Evolutionary conservation across 2,888 invertebrate species (phyloP), one percentile per base, ranked within the genome.

Genomic region (Drosophila algonquin): DNA sequence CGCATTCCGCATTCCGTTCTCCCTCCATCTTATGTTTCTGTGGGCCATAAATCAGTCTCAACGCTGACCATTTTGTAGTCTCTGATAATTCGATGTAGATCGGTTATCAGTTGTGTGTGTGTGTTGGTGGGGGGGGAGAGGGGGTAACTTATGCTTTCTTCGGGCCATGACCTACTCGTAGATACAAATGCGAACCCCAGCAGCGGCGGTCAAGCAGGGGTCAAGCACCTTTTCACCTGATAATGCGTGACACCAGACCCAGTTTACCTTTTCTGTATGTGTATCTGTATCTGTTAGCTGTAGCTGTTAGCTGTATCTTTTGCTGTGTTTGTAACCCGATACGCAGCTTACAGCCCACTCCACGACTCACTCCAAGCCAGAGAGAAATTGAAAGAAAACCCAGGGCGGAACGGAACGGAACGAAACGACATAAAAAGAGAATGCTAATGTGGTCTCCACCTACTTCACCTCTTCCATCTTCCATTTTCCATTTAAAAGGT

Each of bases 401-500:
- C 40, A 40, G 40, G 40, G 40, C 54, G 44, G 14, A 32, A 32
- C 53, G 44, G 14, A 32, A 32, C 53, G 35, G 12, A 16, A 40
- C 40, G 44, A 21, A 24, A 44, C 44, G 44, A 55, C 27, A 45
- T 9, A 8, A 45, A 27, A 44, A 46, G 40, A 44, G 63, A 46
- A 55, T 58, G 35, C 60, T 68, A 77, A 80, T 80, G 69, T 64
- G 69, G 68, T 48, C 45, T 46, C 21, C 12, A 10, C 35, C 35
- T 35, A 12, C 35, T 35, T 35, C 35, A 12, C 5, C 35, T 12
- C 5, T 5, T 48, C 18, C 55, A 44, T 68, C 58, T 24, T 52
- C 16, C 44, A 27, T 40, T 14, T 27, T 2, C 16, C n/a, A 7
- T 21, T 24, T 7, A 21, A 32, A 92, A 98, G 98, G 97, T 99